phyloP scores from a whole-genome alignment of 2,797 vertebrate species.

The Leptodactylus fallax region DNA sequence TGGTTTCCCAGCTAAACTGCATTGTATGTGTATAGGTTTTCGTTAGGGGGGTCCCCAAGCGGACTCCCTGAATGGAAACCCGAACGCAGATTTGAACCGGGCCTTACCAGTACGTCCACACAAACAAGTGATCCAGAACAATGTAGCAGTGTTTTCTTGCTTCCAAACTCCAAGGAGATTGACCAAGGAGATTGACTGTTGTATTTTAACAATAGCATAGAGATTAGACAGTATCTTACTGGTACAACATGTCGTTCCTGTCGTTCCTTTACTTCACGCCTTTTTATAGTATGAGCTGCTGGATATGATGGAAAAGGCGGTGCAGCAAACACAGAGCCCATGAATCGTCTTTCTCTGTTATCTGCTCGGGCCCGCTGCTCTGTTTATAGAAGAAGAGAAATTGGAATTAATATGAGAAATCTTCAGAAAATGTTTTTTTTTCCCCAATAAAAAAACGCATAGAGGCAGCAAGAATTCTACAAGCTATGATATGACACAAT shows the following conservation, averaged over 20 bases:
- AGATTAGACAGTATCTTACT: conserved; percentile 76
- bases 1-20: too few relatives aligned
- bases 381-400: conserved; percentile 71
- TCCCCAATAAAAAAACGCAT: neutral
- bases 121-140: neutral
- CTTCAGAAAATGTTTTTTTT: conserved; percentile 12
- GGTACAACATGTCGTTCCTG: conserved; percentile 76
- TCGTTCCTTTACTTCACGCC: conserved; percentile 80
- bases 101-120: neutral
- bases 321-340: conserved; percentile 78
- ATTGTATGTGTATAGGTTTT: too few relatives aligned
- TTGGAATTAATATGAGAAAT: conserved; percentile 33
- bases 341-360: conserved; percentile 82
- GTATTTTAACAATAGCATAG: neutral
- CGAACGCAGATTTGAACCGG: too few relatives aligned
- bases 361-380: conserved; percentile 85
- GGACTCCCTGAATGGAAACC: too few relatives aligned
- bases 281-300: conserved; percentile 79
- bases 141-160: neutral
- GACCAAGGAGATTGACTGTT: neutral
- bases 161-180: neutral
- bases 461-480: neutral
- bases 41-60: too few relatives aligned
- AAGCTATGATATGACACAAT: neutral
- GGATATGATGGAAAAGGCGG: conserved; percentile 85